Evolutionary conservation across 1,140 invertebrate species (phyloP).

Genomic region (Luehdorfia chinensis): DNA sequence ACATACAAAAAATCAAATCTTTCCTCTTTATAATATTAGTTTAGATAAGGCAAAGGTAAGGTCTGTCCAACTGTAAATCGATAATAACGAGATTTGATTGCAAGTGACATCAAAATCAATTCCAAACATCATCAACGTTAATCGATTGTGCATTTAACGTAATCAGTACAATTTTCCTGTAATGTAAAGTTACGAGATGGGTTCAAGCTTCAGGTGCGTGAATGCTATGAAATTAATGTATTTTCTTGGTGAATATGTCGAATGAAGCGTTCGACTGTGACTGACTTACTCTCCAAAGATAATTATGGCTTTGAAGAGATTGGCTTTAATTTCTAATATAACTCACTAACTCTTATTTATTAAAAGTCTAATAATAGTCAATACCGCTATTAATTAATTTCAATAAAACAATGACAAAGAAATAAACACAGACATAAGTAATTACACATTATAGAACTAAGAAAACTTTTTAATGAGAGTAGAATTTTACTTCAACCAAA

Average conservation of each 20-base stretch:
- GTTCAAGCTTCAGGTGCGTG: background rate
- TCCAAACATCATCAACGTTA: background rate
- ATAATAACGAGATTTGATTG: background rate
- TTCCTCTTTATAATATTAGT: no score
- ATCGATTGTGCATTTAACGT: background rate
- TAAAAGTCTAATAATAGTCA: no score
- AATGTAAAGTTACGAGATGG: slow-evolving; percentile 11
- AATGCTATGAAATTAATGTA: slow-evolving; percentile 31
- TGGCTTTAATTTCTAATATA: slow-evolving; percentile 19
- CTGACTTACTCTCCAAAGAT: slow-evolving; percentile 39
- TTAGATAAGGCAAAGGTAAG: no score
- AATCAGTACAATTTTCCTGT: background rate
- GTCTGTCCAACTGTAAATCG: no score
- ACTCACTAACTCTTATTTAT: no score
- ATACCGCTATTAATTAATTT: no score
- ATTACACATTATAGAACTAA: no score
- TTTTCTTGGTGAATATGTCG: slow-evolving; percentile 32
- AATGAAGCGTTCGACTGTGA: slow-evolving; percentile 34
- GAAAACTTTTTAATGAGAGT: no score
- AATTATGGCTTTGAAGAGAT: slow-evolving; percentile 27
- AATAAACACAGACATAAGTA: no score
- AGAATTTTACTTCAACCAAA: no score
- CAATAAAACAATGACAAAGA: no score
- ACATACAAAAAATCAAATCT: no score
- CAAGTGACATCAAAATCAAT: background rate